A percentile compares a stretch with the other conserved stretches of the same genome.
Evolutionary conservation across 2,888 invertebrate genomes (phyloP).

Genomic region (Slavum lentiscoides): DNA sequence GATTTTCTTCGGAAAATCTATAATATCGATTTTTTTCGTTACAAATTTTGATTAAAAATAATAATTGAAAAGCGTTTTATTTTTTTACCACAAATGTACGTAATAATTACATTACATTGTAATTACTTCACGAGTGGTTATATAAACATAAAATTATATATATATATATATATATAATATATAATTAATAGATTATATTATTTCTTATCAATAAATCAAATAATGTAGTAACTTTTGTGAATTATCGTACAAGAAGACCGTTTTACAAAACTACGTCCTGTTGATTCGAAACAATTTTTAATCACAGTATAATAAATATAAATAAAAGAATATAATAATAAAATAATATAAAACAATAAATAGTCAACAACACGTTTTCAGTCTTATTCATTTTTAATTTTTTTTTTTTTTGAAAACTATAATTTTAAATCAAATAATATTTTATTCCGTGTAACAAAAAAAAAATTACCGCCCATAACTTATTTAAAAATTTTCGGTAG

Average conservation of each 20-base stretch:
- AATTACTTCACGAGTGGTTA: too few species aligned
- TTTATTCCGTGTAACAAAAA: neutral
- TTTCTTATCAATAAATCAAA: neutral
- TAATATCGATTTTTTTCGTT: too few species aligned
- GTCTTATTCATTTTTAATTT: constrained; percentile 45
- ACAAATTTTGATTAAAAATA: too few species aligned
- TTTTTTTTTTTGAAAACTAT: neutral
- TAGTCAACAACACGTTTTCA: constrained; percentile 36
- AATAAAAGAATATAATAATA: too few species aligned
- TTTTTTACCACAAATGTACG: too few species aligned
- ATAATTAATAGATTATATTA: neutral
- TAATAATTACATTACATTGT: too few species aligned
- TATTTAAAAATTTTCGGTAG: neutral
- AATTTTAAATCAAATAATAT: constrained; percentile 1
- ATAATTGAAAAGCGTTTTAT: too few species aligned
- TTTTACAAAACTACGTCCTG: constrained; percentile 11
- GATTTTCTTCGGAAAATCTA: too few species aligned
- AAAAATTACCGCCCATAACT: neutral
- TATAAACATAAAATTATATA: neutral
- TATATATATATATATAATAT: neutral
- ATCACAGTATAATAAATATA: constrained; percentile 17
- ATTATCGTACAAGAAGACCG: neutral
- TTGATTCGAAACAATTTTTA: constrained; percentile 13
- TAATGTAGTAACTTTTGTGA: constrained; percentile 1
- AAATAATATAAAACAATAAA: constrained; percentile 21